These are phyloP conservation scores for Caenorhabditis panamensis DNA, from an alignment of 2,888 invertebrate genomes.

Conservation along the genomic window DNA sequence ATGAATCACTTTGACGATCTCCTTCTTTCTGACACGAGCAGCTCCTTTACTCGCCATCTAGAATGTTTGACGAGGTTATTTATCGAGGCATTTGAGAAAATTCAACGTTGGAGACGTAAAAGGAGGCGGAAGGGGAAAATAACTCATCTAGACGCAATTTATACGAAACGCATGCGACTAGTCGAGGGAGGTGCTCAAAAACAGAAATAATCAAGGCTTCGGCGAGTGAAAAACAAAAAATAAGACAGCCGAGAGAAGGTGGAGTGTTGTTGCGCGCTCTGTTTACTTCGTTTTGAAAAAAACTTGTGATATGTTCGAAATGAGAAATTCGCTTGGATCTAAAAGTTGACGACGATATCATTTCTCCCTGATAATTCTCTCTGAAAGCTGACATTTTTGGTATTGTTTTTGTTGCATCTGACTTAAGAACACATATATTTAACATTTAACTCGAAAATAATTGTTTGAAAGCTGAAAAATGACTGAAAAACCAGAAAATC, in stretches of 20 bases:
- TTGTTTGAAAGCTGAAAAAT: too few relatives aligned
- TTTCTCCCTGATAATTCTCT: too few relatives aligned
- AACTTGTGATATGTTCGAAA: neutral
- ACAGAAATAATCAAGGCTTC: slow-evolving; percentile 15
- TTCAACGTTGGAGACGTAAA: neutral
- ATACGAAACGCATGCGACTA: slow-evolving; percentile 13
- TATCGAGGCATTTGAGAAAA: neutral
- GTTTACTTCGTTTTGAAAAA: slow-evolving; percentile 9
- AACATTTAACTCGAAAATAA: too few relatives aligned
- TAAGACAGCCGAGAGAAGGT: slow-evolving; percentile 8
- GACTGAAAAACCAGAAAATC: too few relatives aligned
- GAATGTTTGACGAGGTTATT: neutral
- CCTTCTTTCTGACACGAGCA: slow-evolving; percentile 78
- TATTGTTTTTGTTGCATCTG: too few relatives aligned
- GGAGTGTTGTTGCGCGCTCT: slow-evolving; percentile 38
- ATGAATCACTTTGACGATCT: slow-evolving; percentile 77
- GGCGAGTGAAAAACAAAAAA: neutral
- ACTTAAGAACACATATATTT: too few relatives aligned
- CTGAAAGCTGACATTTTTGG: too few relatives aligned
- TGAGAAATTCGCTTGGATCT: neutral
- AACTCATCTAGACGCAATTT: neutral
- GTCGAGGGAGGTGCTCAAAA: slow-evolving; percentile 14
- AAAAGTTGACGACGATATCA: too few relatives aligned
- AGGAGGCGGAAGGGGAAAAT: neutral
- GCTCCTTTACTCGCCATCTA: slow-evolving; percentile 75